Base-by-base conservation (phyloP, 2,888 invertebrate species). In the Gerris lacustris region DNA sequence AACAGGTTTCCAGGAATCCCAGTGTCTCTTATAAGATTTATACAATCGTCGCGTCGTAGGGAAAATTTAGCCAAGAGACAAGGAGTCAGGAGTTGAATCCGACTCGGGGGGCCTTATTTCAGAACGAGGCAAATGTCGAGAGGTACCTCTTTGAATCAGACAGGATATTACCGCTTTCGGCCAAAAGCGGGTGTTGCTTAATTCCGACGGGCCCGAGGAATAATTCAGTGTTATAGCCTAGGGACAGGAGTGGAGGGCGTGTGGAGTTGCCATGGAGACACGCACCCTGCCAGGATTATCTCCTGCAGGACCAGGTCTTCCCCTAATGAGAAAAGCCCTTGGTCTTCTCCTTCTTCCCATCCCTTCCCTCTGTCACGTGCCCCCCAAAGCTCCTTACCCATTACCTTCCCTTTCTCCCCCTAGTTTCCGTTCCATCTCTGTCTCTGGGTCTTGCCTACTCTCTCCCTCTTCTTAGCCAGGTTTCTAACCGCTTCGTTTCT, bases 171-270 rank as follows among this genome's bases (percentile, higher is more conserved):
- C 55, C 15, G 55, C 55, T 55, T 55, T 55, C 55, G 55, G 55
- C 55, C 55, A 15, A 55, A 55, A 55, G 15, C 55, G 55, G 55
- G 55, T 55, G 55, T 55, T 11, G 55, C 55, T 55, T 55, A 55
- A 55, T 55, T 55, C 55, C 15, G 15, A 11, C 55, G 31, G 55
- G 55, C 55, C 55, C 55, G 15, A 55, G 55, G 15, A 55, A 55
- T 55, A 55, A 55, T 55, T 55, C 55, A 55, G 55, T 55, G 55
- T 55, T 55, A 55, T 55, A 55, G 55, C 55, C 55, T 55, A 55
- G 55, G 55, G 55, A 55, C 55, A 55, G 55, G 55, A 47, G 11
- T 47, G 11, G 47, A 55, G 55, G 55, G 55, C 55, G 55, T 55
- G 55, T 55, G 55, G 55, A 55, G 55, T 55, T 55, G 15, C 55